phyloP scores from a whole-genome alignment of 2,888 invertebrate genomes.

The Halocaridina rubra region DNA sequence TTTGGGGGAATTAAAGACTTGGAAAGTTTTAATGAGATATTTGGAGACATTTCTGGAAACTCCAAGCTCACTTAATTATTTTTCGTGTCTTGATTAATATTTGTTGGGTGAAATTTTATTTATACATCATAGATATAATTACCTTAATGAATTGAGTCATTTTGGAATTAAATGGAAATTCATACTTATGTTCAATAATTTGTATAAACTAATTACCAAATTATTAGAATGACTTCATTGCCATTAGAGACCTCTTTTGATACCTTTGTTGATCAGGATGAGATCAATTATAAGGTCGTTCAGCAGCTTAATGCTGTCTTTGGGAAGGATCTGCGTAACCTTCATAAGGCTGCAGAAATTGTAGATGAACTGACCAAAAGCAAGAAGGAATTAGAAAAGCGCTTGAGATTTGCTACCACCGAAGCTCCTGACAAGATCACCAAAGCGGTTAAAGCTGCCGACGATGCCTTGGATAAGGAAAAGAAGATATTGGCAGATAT shows the following conservation, averaged over 20 bases:
- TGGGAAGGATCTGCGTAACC: slow-evolving; percentile 18
- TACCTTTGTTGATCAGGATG: slow-evolving; percentile 32
- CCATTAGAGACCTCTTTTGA: slow-evolving; percentile 15
- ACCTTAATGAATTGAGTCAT: background rate
- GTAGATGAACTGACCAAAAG: slow-evolving; percentile 23
- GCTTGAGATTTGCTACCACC: slow-evolving; percentile 52
- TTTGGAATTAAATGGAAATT: background rate
- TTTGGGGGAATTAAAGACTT: slow-evolving; percentile 46
- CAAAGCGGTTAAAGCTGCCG: slow-evolving; percentile 47
- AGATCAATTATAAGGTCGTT: slow-evolving; percentile 20
- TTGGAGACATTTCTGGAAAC: slow-evolving; percentile 17
- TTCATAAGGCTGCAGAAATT: slow-evolving; percentile 1
- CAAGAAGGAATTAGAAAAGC: slow-evolving; percentile 33
- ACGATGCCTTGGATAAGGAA: slow-evolving; percentile 36
- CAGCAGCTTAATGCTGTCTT: slow-evolving; percentile 27
- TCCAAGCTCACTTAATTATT: background rate
- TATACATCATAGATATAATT: background rate
- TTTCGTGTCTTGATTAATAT: no score
- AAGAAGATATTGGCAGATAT: background rate
- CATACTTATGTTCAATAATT: background rate
- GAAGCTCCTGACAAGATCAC: slow-evolving; percentile 59
- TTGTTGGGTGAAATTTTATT: no score
- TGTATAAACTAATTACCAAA: background rate
- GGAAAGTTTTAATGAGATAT: slow-evolving; percentile 32
- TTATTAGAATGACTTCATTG: background rate